Evolutionary conservation across 2,888 invertebrate genomes (phyloP).

Genomic region (Epistrophe grossulariae): DNA sequence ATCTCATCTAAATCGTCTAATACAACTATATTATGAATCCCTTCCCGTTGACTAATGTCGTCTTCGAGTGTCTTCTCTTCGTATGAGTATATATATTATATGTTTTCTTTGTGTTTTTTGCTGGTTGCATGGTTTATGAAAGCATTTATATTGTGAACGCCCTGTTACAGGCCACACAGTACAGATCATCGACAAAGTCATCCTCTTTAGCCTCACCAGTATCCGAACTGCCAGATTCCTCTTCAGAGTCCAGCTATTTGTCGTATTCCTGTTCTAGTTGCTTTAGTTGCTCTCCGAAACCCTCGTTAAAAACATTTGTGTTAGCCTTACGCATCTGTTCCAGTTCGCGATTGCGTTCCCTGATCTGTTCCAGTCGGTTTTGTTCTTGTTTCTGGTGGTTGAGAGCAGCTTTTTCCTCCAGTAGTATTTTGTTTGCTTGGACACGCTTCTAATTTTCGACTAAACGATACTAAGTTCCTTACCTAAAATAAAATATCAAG

Average conservation of each 20-base stretch:
- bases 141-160: slow-evolving; percentile 94
- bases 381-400: too few relatives aligned
- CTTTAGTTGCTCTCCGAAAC: too few relatives aligned
- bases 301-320: too few relatives aligned
- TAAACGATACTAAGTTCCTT: slow-evolving; percentile 94
- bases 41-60: background rate
- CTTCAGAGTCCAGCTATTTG: too few relatives aligned
- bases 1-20: slow-evolving; percentile 58
- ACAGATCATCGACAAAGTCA: slow-evolving; percentile 86
- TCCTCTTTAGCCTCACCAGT: too few relatives aligned
- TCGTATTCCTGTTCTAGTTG: too few relatives aligned
- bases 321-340: too few relatives aligned
- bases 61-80: too few relatives aligned
- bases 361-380: too few relatives aligned
- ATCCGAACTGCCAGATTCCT: too few relatives aligned
- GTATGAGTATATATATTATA: slow-evolving; percentile 86
- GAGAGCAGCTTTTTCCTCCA: too few relatives aligned
- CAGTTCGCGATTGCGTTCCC: too few relatives aligned
- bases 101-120: slow-evolving; percentile 95
- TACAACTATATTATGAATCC: slow-evolving; percentile 47
- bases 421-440: slow-evolving; percentile 87
- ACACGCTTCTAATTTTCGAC: slow-evolving; percentile 97
- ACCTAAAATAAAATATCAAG: slow-evolving; percentile 81
- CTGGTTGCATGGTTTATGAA: slow-evolving; percentile 95
- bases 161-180: slow-evolving; percentile 97